Evolutionary conservation across 1,140 invertebrate genomes (phyloP), one percentile per base, ranked within the genome.

Genomic region (Pseudomyrmex gracilis): DNA sequence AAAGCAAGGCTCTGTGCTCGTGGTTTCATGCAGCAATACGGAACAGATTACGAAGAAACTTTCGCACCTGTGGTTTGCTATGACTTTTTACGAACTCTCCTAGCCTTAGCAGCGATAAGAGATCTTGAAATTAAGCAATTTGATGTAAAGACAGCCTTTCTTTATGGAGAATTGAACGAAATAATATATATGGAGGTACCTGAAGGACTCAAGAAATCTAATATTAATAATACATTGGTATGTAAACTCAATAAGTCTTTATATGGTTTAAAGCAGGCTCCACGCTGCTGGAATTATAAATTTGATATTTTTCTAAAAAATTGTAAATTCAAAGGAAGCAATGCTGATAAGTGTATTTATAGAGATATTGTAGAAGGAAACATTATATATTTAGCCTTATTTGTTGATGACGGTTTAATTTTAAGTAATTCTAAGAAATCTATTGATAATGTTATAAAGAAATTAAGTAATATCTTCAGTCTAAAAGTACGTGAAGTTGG

Each of bases 161-260:
- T 77, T 0, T 51, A 77, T 10, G 73, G 73, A 9, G 2, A 61
- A 10, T 15, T 77, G 45, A 51, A 77, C 1, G 73, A 77, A 76
- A 83, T 7, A 0, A 82, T 93, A 0, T 92, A 73, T 55, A 92
- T 94, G 89, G 49, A 91, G 17, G 85, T 92, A 45, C 91, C 93
- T 2, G 73, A 93, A 55, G 92, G 90, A 55, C 64, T 80, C 1
- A 24, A 24, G 1, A 20, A 49, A 66, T 0, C 5, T 76, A 10
- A 86, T 67, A 58, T 60, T 58, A 12, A 1, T 0, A 51, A 34
- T 0, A 70, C 76, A 20, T 51, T 84, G 0, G 87, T 84, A 7
- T 89, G 74, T 34, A 84, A 77, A 60, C 67, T 91, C 12, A 60
- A 83, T 12, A 92, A 87, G 63, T 85, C 88, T 10, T 51, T 93